Base-by-base conservation (phyloP, 2,888 invertebrate genomes). In the Acleris sparsana region DNA sequence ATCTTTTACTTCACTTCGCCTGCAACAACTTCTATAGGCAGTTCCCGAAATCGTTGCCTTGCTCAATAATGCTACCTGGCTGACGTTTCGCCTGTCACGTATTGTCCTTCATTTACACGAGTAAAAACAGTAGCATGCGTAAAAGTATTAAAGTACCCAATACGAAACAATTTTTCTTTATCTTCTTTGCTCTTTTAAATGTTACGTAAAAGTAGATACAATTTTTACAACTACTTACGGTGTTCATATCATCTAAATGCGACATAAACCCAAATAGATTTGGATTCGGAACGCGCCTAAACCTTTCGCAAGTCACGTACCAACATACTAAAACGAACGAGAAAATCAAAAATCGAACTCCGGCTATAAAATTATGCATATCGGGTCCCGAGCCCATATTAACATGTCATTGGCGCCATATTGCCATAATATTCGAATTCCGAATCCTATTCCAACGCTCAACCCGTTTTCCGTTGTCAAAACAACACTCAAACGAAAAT, bases 361-460 rank as follows among this genome's bases (percentile, higher is more conserved):
- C 48, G 29, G 52, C 66, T 57, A 63, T 67, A 67, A 67, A 63
- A 67, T 67, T 67, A 63, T 67, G 67, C 67, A 67, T 67, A 67
- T 67, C 67, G 67, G 57, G 55, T 59, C 58, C 67, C 43, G 25
- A 22, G 55, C 63, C 44, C 59, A 56, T 67, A 67, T 67, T 67
- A 67, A 67, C 67, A 67, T 67, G 63, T 67, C 67, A 67, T 67
- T 55, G 62, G 58, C 59, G 67, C 67, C 67, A 67, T 67, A 67
- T 59, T 67, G 67, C 55, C 53, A 67, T 63, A 67, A 63, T 67
- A 67, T 67, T 63, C 63, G 59, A 66, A 66, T 66, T 57, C 61
- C 57, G 61, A 62, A 66, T 52, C 46, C 61, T 49, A 66, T 66
- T 66, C 61, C 20, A 62, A 66, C 61, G 57, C 48, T 29, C 17